Evolutionary conservation across 92 coral and sea anemone species (phyloP).

Genomic region (Nematostella vectensis): DNA sequence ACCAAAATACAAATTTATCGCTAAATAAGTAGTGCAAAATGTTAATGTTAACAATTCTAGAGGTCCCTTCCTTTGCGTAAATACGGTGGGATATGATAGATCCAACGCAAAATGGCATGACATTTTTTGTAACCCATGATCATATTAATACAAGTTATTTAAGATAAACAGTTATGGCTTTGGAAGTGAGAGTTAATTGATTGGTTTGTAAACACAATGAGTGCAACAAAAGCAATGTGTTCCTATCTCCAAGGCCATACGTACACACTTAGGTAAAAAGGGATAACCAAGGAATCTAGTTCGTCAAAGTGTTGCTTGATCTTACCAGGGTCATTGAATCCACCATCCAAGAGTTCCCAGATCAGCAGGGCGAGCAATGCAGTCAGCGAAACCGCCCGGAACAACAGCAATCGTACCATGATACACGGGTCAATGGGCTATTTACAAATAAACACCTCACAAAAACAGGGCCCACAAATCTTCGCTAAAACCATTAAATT

Average conservation of each 20-base stretch:
- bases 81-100: too few species aligned
- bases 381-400: constrained; percentile 58
- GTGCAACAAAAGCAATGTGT: neutral
- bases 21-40: too few species aligned
- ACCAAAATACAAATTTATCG: too few species aligned
- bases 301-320: too few species aligned
- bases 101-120: too few species aligned
- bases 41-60: too few species aligned
- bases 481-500: neutral
- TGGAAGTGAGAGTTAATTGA: neutral
- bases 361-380: constrained; percentile 48
- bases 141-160: too few species aligned
- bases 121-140: too few species aligned
- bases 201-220: constrained; percentile 7
- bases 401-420: constrained; percentile 59
- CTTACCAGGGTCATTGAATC: constrained; percentile 44
- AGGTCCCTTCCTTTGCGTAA: too few species aligned
- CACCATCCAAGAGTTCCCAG: constrained; percentile 60
- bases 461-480: neutral
- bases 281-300: too few species aligned
- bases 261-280: too few species aligned
- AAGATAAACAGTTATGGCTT: too few species aligned
- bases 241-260: neutral
- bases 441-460: neutral
- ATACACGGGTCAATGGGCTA: neutral